A percentile compares a stretch with the other conserved stretches of the same genome.
Conservation (phyloP, 2,113 vertebrate species). For the Forbesichthys agassizii region DNA sequence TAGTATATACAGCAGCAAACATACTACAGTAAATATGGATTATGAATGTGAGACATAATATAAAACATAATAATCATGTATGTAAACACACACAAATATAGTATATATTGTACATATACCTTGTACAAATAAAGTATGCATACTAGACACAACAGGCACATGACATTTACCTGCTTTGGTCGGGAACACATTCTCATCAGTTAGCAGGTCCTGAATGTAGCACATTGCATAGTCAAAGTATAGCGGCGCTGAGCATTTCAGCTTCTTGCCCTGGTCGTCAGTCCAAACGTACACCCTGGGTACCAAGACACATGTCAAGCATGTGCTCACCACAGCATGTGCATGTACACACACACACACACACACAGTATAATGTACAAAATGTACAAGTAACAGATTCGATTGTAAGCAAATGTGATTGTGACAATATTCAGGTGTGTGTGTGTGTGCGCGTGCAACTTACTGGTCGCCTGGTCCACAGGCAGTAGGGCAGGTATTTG, state of each 20-base stretch:
- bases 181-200: slow-evolving; percentile 81
- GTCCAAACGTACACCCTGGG: slow-evolving; percentile 76
- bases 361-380: not conserved
- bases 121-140: too few relatives aligned
- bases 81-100: too few relatives aligned
- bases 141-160: not conserved
- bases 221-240: slow-evolving; percentile 83
- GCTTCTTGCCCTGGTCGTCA: slow-evolving; percentile 80
- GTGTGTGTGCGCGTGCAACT: slow-evolving; percentile 31
- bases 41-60: too few relatives aligned
- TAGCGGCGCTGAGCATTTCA: slow-evolving; percentile 80
- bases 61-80: too few relatives aligned
- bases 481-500: slow-evolving; percentile 74
- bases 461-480: slow-evolving; percentile 75
- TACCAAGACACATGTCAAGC: not conserved
- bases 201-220: slow-evolving; percentile 80
- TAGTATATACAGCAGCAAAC: too few relatives aligned
- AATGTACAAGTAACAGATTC: not conserved
- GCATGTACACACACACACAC: not conserved
- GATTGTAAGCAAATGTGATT: not conserved
- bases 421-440: not conserved
- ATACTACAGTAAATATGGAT: too few relatives aligned
- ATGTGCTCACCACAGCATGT: not conserved
- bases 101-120: too few relatives aligned
- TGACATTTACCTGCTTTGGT: slow-evolving; percentile 73